Evolutionary conservation across 2,888 invertebrate genomes (phyloP), one percentile per base, ranked within the genome.

Genomic region (Andrena bucephala): DNA sequence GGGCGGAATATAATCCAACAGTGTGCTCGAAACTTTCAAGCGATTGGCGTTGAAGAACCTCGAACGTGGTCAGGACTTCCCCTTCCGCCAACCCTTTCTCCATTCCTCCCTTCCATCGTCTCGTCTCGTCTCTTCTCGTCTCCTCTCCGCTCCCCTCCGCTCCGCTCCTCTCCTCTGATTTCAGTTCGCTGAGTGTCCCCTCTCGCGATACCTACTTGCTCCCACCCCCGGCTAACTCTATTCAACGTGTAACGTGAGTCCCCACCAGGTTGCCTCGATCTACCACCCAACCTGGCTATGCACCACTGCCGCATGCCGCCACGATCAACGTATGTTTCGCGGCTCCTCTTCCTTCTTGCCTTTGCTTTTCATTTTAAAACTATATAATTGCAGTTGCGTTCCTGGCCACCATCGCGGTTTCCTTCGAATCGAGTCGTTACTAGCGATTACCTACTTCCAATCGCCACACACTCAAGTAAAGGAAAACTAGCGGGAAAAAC

Each of bases 21-120:
- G 84, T 86, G 86, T 87, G 86, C 83, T 89, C 86, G 87, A 89
- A 89, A 90, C 89, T 86, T 86, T 84, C 79, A 84, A 80, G 74
- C 86, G 87, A 89, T 88, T 87, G 88, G 84, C 83, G 87, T 84
- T 77, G 75, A 86, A 85, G 89, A 88, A 87, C 89, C 91, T 90
- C 90, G 84, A 89, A 92, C 92, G 92, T 91, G 90, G 89, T 89
- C 89, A 90, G 90, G 85, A 88, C 87, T 91, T 89, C 91, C 90
- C 92, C 92, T 89, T 88, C 87, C 85, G 87, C 81, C 50, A 31
- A 54, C 60, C 20, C 74, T 76, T 73, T 78, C 81, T 77, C 74
- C 81, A 42, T 57, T 29, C 24, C 54, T 59, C 48, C 60, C 60
- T 59, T 67, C 63, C 63, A 59, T 52, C 42, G 36, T 33, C 77